A percentile compares a stretch with the other conserved stretches of the same genome.
Evolutionary conservation across 1,140 invertebrate genomes (phyloP).

Genomic region (Papilio polytes): DNA sequence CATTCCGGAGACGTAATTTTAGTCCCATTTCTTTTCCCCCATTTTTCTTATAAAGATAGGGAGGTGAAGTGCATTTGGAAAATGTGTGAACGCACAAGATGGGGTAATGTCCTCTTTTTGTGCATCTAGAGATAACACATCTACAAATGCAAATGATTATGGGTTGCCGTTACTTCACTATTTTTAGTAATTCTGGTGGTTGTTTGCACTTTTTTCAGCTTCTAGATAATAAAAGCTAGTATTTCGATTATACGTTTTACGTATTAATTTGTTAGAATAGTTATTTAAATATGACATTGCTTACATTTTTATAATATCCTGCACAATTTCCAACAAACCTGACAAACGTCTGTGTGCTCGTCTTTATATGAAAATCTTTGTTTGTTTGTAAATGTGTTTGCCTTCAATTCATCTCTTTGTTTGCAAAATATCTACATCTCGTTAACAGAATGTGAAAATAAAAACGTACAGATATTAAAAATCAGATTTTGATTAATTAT

Average conservation of each 20-base stretch:
- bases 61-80: too few relatives aligned
- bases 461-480: neutral
- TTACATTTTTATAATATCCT: neutral
- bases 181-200: too few relatives aligned
- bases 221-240: neutral
- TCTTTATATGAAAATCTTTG: neutral
- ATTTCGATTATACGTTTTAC: neutral
- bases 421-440: neutral
- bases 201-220: neutral
- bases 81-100: too few relatives aligned
- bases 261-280: neutral
- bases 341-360: neutral
- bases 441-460: neutral
- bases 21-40: too few relatives aligned
- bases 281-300: neutral
- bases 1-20: too few relatives aligned
- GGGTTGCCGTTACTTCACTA: too few relatives aligned
- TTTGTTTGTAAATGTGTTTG: neutral
- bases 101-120: too few relatives aligned
- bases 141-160: too few relatives aligned
- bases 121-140: too few relatives aligned
- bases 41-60: too few relatives aligned
- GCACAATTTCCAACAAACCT: neutral
- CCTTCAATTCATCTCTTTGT: neutral
- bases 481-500: neutral